Evolutionary conservation across 2,888 invertebrate genomes (phyloP).

Genomic region (Homarus gammarus): DNA sequence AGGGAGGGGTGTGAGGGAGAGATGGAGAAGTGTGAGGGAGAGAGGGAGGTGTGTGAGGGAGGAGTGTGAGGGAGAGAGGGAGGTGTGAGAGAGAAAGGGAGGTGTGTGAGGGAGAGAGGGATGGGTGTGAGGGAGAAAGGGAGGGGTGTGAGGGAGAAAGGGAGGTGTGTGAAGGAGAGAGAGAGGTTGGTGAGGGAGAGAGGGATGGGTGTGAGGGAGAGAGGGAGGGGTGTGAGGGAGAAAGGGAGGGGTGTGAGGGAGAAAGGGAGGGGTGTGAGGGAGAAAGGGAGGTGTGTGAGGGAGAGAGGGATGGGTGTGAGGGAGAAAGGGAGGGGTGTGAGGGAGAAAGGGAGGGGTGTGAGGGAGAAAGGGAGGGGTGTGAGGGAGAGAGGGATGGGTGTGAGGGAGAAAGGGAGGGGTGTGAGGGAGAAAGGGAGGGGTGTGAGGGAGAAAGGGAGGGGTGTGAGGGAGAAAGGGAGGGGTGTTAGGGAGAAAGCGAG

Average conservation of each 20-base stretch:
- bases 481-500: not conserved
- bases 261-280: not conserved
- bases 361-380: no score
- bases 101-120: no score
- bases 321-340: not conserved
- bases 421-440: not conserved
- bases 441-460: not conserved
- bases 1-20: not conserved
- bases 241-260: no score
- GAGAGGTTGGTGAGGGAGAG: not conserved
- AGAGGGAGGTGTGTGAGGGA: not conserved
- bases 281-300: not conserved
- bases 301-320: not conserved
- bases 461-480: not conserved
- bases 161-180: no score
- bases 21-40: not conserved
- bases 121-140: not conserved
- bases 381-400: not conserved
- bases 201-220: not conserved
- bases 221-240: not conserved
- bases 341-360: not conserved
- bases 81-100: no score
- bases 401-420: not conserved
- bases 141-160: not conserved
- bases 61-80: no score